Conservation (phyloP, 2,113 vertebrate species). For the Dromiciops gliroides region DNA sequence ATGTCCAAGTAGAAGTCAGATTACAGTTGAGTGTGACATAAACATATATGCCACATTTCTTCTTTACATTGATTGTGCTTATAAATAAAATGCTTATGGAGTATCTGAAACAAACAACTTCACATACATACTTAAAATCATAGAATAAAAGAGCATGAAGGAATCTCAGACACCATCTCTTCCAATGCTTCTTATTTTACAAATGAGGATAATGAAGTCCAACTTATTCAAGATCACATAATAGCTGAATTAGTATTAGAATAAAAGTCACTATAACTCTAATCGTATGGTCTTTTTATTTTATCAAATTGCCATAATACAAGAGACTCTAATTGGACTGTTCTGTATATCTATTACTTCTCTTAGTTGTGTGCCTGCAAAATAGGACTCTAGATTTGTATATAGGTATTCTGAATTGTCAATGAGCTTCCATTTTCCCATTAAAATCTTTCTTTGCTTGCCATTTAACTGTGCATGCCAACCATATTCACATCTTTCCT, state of each 20-base stretch:
- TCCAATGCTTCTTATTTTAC: not conserved
- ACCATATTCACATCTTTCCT: too few relatives aligned
- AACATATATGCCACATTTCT: slow-evolving; percentile 58
- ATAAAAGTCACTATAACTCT: not conserved
- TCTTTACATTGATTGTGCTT: slow-evolving; percentile 65
- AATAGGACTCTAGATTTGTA: not conserved
- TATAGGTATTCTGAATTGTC: too few relatives aligned
- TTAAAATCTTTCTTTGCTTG: too few relatives aligned
- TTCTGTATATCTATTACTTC: not conserved
- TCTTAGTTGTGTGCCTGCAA: not conserved
- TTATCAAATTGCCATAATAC: not conserved
- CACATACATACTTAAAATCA: not conserved
- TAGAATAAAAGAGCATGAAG: not conserved
- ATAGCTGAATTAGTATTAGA: not conserved
- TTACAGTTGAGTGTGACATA: slow-evolving; percentile 47
- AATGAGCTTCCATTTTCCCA: too few relatives aligned
- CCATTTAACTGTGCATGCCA: too few relatives aligned
- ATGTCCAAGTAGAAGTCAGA: slow-evolving; percentile 60
- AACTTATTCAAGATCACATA: not conserved
- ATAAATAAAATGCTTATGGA: slow-evolving; percentile 55
- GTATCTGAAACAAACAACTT: slow-evolving; percentile 19
- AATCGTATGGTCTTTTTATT: not conserved
- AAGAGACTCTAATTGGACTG: not conserved
- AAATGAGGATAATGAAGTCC: not conserved
- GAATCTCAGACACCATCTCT: not conserved